These are phyloP conservation scores for Macropis europaea DNA, from an alignment of 2,888 invertebrate species.

Conservation along the genomic window DNA sequence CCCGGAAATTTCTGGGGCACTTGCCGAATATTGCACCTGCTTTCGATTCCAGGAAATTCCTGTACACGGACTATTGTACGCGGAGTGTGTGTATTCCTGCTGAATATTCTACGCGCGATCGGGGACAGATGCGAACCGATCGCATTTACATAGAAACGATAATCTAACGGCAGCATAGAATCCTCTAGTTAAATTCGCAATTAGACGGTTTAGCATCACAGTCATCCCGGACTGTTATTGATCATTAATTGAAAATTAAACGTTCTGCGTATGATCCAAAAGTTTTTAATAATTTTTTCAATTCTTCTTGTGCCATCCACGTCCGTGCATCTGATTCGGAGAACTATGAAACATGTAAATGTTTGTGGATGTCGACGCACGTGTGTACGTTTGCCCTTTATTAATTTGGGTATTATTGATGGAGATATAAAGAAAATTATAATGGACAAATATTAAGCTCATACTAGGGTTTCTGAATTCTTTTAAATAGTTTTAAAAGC, in stretches of 20 bases:
- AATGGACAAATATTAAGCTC: no score
- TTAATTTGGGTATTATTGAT: no score
- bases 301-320: no score
- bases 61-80: conserved; percentile 9
- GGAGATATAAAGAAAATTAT: no score
- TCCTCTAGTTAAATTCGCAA: conserved; percentile 29
- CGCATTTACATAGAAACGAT: conserved; percentile 46
- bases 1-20: conserved; percentile 34
- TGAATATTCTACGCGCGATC: conserved; percentile 47
- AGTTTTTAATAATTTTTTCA: no score
- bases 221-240: conserved; percentile 3
- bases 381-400: no score
- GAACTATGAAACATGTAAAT: no score
- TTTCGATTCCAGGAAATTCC: conserved; percentile 39
- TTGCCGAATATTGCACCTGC: conserved; percentile 35
- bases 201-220: conserved; percentile 11
- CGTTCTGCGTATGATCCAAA: no score
- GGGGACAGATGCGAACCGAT: conserved; percentile 41
- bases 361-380: no score
- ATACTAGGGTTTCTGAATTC: no score
- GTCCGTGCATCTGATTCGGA: no score
- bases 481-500: no score
- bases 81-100: conserved; percentile 30
- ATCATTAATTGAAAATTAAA: conserved; percentile 11
- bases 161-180: conserved; percentile 32